phyloP scores from a whole-genome alignment of 2,797 vertebrate genomes.

The Myotis daubentonii region DNA sequence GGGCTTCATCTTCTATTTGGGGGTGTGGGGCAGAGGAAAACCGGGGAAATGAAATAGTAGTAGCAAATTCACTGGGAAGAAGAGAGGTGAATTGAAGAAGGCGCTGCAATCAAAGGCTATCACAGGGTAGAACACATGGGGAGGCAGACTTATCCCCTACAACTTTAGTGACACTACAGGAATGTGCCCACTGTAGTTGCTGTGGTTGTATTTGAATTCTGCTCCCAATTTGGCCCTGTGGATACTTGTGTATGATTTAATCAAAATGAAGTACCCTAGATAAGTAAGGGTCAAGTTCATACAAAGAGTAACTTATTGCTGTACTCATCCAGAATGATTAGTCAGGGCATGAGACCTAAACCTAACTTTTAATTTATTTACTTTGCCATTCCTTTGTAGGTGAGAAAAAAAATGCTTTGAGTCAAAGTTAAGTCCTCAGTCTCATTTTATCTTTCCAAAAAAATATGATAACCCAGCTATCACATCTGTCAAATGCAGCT shows the following conservation, averaged over 20 bases:
- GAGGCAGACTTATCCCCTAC: neutral
- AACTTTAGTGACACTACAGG: neutral
- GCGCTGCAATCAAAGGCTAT: neutral
- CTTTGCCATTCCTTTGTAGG: constrained; percentile 2
- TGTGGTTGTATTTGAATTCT: neutral
- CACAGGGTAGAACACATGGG: neutral
- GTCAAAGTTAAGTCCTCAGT: neutral
- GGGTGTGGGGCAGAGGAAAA: neutral
- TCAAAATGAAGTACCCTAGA: neutral
- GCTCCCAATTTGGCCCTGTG: neutral
- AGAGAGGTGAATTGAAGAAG: neutral
- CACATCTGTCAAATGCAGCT: neutral
- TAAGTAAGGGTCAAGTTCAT: neutral
- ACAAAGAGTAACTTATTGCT: neutral
- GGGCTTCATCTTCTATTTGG: neutral
- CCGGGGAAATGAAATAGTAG: neutral
- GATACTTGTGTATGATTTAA: neutral
- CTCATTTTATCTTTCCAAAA: constrained; percentile 7
- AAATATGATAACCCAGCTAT: neutral
- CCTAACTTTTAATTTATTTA: constrained; percentile 1
- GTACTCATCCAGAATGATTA: neutral
- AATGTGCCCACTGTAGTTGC: neutral
- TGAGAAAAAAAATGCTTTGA: neutral
- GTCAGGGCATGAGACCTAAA: neutral
- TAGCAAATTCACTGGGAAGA: neutral